Evolutionary conservation across 2,113 vertebrate species (phyloP).

Genomic region (Macroglossus sobrinus): DNA sequence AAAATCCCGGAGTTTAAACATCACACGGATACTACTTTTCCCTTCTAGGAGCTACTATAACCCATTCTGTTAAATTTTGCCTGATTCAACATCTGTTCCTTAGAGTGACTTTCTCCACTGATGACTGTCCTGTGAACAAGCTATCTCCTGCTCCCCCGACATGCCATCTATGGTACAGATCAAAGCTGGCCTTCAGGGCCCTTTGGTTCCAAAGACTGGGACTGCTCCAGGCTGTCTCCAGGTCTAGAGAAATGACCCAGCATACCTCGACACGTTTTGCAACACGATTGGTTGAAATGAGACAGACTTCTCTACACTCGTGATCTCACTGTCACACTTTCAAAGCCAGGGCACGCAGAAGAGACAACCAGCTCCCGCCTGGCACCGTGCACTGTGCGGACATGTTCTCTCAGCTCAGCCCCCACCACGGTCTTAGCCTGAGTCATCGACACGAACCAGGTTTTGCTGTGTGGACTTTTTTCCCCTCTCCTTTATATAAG

Average conservation of each 20-base stretch:
- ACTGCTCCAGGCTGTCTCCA: not conserved
- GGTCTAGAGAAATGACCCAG: not conserved
- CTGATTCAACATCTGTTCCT: not conserved
- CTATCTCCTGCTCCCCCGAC: not conserved
- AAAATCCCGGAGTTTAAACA: not conserved
- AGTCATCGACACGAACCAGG: constrained; percentile 28
- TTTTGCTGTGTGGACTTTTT: constrained; percentile 49
- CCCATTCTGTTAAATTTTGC: not conserved
- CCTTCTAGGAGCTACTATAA: not conserved
- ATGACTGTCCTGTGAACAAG: not conserved
- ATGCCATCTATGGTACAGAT: not conserved
- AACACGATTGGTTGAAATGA: not conserved
- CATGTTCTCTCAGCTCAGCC: not conserved
- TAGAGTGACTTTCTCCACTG: not conserved
- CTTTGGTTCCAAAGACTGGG: not conserved
- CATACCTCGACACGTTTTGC: not conserved
- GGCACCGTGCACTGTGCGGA: fast-evolving
- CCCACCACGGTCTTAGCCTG: not conserved
- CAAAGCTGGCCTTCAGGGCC: not conserved
- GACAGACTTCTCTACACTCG: not conserved
- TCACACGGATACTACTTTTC: not conserved
- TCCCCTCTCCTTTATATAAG: constrained; percentile 57
- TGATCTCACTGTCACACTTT: not conserved
- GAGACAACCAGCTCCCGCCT: not conserved
- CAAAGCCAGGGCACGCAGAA: not conserved